Conservation (phyloP, 2,797 vertebrate genomes). For the Manis pentadactyla region DNA sequence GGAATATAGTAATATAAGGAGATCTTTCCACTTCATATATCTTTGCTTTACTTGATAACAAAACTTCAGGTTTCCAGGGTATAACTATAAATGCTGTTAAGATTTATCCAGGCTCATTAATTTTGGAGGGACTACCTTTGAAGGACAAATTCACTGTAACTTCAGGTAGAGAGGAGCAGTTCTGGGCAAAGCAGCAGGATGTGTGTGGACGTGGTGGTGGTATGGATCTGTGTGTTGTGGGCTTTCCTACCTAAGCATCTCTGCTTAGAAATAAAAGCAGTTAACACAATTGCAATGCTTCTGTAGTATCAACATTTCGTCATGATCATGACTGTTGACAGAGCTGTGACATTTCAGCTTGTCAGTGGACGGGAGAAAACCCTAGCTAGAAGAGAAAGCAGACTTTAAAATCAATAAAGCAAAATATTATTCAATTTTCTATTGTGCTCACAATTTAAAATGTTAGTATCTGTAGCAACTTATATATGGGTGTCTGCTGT, state of each 20-base stretch:
- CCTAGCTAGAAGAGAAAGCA: constrained; percentile 64
- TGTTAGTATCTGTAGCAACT: constrained; percentile 21
- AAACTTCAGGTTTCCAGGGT: constrained; percentile 85
- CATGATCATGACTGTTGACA: constrained; percentile 82
- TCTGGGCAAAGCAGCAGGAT: constrained; percentile 35
- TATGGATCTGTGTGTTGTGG: background rate
- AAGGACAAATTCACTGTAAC: constrained; percentile 89
- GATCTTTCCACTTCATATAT: constrained; percentile 69
- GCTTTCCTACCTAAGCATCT: constrained; percentile 78
- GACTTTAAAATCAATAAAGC: constrained; percentile 58
- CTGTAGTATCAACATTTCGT: constrained; percentile 87
- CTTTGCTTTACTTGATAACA: constrained; percentile 85
- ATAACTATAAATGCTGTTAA: constrained; percentile 90
- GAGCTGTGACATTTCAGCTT: constrained; percentile 82
- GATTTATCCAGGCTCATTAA: constrained; percentile 91
- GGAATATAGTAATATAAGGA: constrained; percentile 66
- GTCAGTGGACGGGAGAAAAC: constrained; percentile 4
- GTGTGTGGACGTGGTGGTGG: background rate
- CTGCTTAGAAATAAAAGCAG: constrained; percentile 87
- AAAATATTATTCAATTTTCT: constrained; percentile 15
- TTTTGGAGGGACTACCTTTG: constrained; percentile 89
- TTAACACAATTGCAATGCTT: constrained; percentile 85
- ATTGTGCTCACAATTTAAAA: constrained; percentile 42
- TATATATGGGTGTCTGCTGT: constrained; percentile 1
- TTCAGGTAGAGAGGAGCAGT: constrained; percentile 85